Percentiles rank a stretch among this genome's conserved stretches.
These are phyloP conservation scores for Dromaius novaehollandiae DNA, from an alignment of 2,113 vertebrate species.

Conservation along the genomic window DNA sequence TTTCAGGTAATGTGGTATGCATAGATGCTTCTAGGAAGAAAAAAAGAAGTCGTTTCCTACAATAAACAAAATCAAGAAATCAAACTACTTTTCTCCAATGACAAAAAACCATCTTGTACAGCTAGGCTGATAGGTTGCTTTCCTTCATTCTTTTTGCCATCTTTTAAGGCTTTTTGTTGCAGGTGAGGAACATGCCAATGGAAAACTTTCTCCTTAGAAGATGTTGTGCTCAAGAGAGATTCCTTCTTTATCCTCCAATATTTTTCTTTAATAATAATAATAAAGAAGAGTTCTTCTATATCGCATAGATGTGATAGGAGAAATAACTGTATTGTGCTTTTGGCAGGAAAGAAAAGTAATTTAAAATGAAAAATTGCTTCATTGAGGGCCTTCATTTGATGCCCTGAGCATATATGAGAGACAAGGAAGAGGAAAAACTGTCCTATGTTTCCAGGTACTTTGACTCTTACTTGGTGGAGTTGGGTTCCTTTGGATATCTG, in stretches of 20 bases:
- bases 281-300: conserved; percentile 17
- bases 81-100: neutral
- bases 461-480: conserved; percentile 40
- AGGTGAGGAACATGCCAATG: conserved; percentile 44
- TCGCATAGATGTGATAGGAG: conserved; percentile 11
- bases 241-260: conserved; percentile 22
- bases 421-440: conserved; percentile 64
- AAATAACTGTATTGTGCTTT: conserved; percentile 62
- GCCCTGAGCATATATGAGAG: conserved; percentile 53
- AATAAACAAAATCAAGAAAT: neutral
- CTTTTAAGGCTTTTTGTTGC: conserved; percentile 56
- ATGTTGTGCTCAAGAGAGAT: conserved; percentile 3
- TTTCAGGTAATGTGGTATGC: neutral
- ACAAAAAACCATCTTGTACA: neutral
- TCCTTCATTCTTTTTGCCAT: conserved; percentile 5
- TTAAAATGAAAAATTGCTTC: conserved; percentile 62
- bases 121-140: neutral
- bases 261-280: neutral
- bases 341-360: conserved; percentile 59
- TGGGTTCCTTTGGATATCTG: conserved; percentile 45
- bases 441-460: conserved; percentile 59
- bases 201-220: conserved; percentile 48
- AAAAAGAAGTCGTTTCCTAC: neutral
- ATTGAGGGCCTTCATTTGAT: conserved; percentile 63
- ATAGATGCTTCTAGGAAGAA: neutral